Percentiles rank a stretch among this genome's conserved stretches.
Evolutionary conservation across 2,113 vertebrate genomes (phyloP).

Genomic region (Phyllopteryx taeniolatus): DNA sequence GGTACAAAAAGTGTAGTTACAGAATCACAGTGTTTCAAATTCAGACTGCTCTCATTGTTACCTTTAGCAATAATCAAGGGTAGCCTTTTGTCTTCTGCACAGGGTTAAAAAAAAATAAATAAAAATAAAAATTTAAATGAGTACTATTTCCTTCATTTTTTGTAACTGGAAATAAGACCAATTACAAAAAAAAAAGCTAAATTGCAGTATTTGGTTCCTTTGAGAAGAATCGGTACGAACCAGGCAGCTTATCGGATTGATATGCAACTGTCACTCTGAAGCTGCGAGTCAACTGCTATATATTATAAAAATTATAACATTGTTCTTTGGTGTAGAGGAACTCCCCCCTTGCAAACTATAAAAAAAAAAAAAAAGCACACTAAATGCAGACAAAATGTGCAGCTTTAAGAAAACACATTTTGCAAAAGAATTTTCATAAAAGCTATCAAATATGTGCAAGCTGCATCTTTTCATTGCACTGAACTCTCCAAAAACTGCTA

Average conservation of each 20-base stretch:
- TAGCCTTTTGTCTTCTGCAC: not conserved
- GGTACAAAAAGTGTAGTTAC: conserved; percentile 13
- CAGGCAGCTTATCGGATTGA: not conserved
- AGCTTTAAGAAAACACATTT: not conserved
- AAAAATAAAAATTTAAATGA: not conserved
- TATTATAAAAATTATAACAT: not conserved
- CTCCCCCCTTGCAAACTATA: not conserved
- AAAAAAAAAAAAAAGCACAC: not conserved
- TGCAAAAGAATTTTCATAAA: not conserved
- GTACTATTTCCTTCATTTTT: not conserved
- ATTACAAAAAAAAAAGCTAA: not conserved
- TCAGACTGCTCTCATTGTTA: not conserved
- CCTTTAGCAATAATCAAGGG: not conserved
- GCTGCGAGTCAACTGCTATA: not conserved
- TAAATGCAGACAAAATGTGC: not conserved
- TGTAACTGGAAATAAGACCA: not conserved
- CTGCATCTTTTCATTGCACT: not conserved
- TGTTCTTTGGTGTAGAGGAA: not conserved
- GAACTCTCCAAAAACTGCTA: not conserved
- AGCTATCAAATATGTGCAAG: not conserved
- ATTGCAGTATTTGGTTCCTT: not conserved
- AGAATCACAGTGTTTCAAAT: conserved; percentile 29
- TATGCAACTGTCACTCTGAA: not conserved
- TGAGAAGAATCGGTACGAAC: not conserved
- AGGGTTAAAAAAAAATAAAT: not conserved